Conservation (phyloP, 2,888 invertebrate species). For the Ypsolopha sequella region DNA sequence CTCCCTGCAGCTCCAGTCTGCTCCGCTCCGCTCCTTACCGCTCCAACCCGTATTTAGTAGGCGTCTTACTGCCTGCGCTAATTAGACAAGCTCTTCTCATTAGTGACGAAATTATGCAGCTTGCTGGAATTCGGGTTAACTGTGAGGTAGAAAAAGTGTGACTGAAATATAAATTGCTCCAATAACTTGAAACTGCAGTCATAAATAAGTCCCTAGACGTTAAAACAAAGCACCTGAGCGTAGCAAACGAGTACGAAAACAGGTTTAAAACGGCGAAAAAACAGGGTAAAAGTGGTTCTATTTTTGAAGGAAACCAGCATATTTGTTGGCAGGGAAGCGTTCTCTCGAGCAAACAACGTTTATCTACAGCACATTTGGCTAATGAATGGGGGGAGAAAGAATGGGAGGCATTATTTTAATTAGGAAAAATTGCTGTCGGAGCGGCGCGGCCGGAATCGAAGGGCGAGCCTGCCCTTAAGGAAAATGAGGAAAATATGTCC, state of each 20-base stretch:
- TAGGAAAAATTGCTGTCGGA: conserved; percentile 42
- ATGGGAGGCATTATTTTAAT: conserved; percentile 64
- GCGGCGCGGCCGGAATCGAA: not conserved
- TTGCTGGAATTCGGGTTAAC: conserved; percentile 63
- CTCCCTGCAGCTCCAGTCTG: conserved; percentile 14
- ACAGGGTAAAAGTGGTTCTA: conserved; percentile 31
- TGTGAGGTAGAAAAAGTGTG: conserved; percentile 39
- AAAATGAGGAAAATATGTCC: too few species aligned
- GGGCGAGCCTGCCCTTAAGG: not conserved
- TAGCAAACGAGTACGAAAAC: not conserved
- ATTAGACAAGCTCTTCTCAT: conserved; percentile 67
- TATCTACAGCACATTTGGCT: conserved; percentile 63
- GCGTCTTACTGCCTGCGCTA: conserved; percentile 64
- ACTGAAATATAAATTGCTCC: conserved; percentile 25
- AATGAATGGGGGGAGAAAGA: conserved; percentile 58
- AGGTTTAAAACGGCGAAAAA: not conserved
- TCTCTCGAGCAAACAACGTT: conserved; percentile 54
- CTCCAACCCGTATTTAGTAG: conserved; percentile 45
- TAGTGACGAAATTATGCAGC: conserved; percentile 67
- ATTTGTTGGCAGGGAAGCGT: conserved; percentile 45
- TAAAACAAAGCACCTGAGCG: too few species aligned
- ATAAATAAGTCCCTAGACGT: too few species aligned
- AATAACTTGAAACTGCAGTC: too few species aligned
- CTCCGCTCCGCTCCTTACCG: conserved; percentile 15
- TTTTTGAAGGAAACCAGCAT: conserved; percentile 44